Evolutionary conservation across 2,113 vertebrate species (phyloP).

Genomic region (Girardinichthys multiradiatus): DNA sequence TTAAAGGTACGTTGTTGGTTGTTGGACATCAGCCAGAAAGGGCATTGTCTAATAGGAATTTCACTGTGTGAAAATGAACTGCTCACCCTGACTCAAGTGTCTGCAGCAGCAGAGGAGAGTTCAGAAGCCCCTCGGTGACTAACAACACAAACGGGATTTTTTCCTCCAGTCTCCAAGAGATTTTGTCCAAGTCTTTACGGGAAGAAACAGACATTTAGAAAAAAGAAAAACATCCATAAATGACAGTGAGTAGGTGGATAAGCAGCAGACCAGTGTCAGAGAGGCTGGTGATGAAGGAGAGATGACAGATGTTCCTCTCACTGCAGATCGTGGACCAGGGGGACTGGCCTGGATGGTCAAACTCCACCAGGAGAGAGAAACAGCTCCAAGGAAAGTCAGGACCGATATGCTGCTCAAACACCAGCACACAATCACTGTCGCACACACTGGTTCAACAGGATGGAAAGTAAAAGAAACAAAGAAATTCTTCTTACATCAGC

Average conservation of each 20-base stretch:
- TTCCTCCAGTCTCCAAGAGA: constrained; percentile 76
- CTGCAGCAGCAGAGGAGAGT: constrained; percentile 83
- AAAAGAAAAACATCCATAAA: neutral
- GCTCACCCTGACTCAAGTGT: constrained; percentile 89
- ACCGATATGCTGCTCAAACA: constrained; percentile 85
- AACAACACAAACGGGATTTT: constrained; percentile 86
- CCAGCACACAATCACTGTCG: constrained; percentile 79
- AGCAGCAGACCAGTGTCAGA: constrained; percentile 66
- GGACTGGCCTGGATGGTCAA: constrained; percentile 83
- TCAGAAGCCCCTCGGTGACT: constrained; percentile 87
- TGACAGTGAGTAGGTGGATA: too few species aligned
- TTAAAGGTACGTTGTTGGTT: too few species aligned
- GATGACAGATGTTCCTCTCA: constrained; percentile 80
- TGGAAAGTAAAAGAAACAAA: neutral
- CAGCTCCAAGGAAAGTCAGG: constrained; percentile 88
- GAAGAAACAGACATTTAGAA: constrained; percentile 11
- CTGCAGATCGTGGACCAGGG: constrained; percentile 84
- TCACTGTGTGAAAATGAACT: too few species aligned
- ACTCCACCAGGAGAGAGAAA: constrained; percentile 90
- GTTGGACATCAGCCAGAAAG: too few species aligned
- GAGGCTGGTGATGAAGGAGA: constrained; percentile 80
- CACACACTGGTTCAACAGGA: constrained; percentile 68
- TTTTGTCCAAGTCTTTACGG: constrained; percentile 12
- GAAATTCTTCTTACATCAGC: neutral
- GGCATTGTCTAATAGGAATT: too few species aligned